Percentiles rank a stretch among this genome's conserved stretches.
Conservation (phyloP, 2,797 vertebrate species). For the Petrocephalus schoutedeni region DNA sequence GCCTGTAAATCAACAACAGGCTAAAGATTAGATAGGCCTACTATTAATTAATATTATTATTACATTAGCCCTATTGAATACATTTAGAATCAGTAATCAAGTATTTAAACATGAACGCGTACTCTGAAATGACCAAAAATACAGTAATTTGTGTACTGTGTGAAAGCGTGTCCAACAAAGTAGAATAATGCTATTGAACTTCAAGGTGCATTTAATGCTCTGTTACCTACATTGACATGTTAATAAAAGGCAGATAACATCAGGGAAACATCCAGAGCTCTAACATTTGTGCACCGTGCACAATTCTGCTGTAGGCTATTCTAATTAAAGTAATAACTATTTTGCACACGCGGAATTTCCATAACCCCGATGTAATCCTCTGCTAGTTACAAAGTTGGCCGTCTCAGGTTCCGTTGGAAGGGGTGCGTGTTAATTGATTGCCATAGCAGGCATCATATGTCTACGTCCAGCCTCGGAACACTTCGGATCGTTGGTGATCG, state of each 20-base stretch:
- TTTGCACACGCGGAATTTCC: neutral
- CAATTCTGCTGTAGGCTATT: neutral
- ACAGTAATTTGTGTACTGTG: neutral
- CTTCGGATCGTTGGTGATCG: constrained; percentile 41
- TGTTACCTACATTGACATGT: neutral
- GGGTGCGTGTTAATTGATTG: constrained; percentile 42
- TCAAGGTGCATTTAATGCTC: neutral
- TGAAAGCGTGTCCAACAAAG: neutral
- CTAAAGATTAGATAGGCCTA: neutral
- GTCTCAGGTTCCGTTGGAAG: constrained; percentile 22
- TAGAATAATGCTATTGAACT: neutral
- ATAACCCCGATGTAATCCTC: constrained; percentile 7
- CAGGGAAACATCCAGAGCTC: neutral
- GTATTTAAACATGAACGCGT: neutral
- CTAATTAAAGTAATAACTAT: neutral
- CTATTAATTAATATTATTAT: neutral
- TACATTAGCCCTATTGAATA: neutral
- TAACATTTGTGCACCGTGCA: neutral
- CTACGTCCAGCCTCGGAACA: constrained; percentile 32
- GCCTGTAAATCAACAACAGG: neutral
- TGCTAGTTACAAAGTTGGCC: constrained; percentile 1
- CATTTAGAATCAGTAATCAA: neutral
- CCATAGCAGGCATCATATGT: constrained; percentile 36
- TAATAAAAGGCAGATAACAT: neutral
- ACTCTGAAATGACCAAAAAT: neutral